Evolutionary conservation across 2,113 vertebrate species (phyloP), one percentile per base, ranked within the genome.

Genomic region (Eclectus roratus): DNA sequence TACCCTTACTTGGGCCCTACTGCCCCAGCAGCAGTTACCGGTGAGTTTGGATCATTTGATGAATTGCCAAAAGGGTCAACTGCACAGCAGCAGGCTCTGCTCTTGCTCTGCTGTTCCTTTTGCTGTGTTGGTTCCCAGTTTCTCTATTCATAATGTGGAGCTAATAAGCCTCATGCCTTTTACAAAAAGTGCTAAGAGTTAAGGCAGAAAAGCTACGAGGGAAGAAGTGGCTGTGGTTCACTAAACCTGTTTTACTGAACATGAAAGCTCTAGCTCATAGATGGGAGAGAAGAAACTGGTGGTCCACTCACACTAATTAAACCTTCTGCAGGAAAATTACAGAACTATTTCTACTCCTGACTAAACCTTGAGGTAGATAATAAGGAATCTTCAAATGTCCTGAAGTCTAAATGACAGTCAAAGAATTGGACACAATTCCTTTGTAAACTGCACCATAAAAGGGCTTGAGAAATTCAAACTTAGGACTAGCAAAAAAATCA

Each of bases 101-200:
- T 50, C 43, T 16, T 56, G 20, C 50, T 47, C 56, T 78, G 55
- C 55, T 61, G 4, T 6, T 63, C 24, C 12, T 53, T 63, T 66
- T 20, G 24, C 19, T 52, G 43, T 0, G 0, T 2, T 39, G 17
- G 13, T 24, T 80, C 53, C 28, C 47, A 9, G 60, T 37, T 52
- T 84, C 69, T 47, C 37, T 29, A 0, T 18, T 21, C 39, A 9
- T 1, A 12, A 33, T 1, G 29, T 10, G 21, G 33, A 52, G 17
- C 10, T 39, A 15, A n/a, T 19, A 83, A 65, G 52, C 12, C 28
- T 86, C 43, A 13, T 7, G 29, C 5, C 25, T 46, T 70, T 71
- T 20, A 21, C 25, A 56, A 15, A 19, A 69, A 7, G 17, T 13
- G 17, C 69, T 28, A 52, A 47, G n/a, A 41, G 16, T 15, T 15